phyloP scores from a whole-genome alignment of 1,140 invertebrate genomes.

The Drosophila baimaii region DNA sequence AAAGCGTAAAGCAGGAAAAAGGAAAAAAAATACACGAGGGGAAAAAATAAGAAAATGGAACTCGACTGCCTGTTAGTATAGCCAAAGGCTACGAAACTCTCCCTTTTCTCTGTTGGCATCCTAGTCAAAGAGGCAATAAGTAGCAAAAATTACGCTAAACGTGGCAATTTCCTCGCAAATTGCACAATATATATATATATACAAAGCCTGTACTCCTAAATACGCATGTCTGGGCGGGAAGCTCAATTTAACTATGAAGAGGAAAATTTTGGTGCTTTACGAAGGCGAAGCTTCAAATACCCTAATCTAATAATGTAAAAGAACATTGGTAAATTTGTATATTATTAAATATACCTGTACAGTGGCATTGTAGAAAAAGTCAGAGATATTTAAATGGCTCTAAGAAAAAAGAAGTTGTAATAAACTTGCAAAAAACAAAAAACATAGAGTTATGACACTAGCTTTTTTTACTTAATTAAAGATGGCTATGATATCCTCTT shows the following conservation, averaged over 20 bases:
- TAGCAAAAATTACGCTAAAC: constrained; percentile 82
- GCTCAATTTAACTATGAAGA: constrained; percentile 65
- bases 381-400: no score
- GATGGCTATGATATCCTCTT: no score
- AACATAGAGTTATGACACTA: no score
- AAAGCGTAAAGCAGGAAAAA: constrained; percentile 25
- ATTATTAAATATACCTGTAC: no score
- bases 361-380: background rate
- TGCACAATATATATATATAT: constrained; percentile 52
- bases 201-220: constrained; percentile 27
- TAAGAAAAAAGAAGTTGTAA: no score
- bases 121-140: constrained; percentile 73
- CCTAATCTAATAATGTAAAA: background rate
- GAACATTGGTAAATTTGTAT: background rate
- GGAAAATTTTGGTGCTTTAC: no score
- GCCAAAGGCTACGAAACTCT: constrained; percentile 54
- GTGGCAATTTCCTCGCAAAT: constrained; percentile 80
- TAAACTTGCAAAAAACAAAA: no score
- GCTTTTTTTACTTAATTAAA: no score
- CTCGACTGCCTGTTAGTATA: constrained; percentile 36
- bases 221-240: constrained; percentile 26
- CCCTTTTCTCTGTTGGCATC: constrained; percentile 23
- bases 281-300: background rate
- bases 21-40: constrained; percentile 3
- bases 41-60: constrained; percentile 46